Base-by-base conservation (phyloP, 2,113 vertebrate species). In the Suricata suricatta region DNA sequence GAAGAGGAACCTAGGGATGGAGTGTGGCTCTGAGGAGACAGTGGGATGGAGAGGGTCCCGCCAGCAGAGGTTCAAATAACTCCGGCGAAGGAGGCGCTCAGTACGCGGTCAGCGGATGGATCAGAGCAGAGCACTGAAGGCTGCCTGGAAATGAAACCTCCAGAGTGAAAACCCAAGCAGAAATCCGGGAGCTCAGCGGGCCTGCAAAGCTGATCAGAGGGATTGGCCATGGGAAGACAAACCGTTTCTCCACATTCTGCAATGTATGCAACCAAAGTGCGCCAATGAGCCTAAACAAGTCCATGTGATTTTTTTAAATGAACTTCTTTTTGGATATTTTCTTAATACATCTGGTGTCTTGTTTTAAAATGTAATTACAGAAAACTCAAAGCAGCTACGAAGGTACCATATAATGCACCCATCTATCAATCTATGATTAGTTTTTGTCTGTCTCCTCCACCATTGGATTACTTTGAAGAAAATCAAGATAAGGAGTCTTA, bases 331-430 rank as follows among this genome's bases (percentile, higher is more conserved):
- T 50, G 23, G 44, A 27, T 72, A 23, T 57, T 89, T 72, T 81
- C 64, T 66, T 50, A n/a, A 79, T 66, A 88, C 1, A 44, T 14
- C 7, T 23, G 52, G 14, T 57, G 50, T 71, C 35, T 95, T 79
- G 41, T 93, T 97, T 96, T 82, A 60, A 88, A 92, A 35, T 88
- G 35, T 72, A 66, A 77, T 76, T 89, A 90, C 3, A 76, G 38
- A 92, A 66, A 69, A 52, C 41, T 84, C 74, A 77, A 92, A 97
- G 83, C 50, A 89, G 27, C 21, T 52, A 82, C 71, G 79, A 63
- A 91, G 93, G 11, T 66, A 35, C 57, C 57, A 60, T 60, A 60
- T 23, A 60, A 60, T 1, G 31, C 27, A 14, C 57, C 54, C 54
- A 35, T 72, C 68, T 54, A 23, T 72, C 50, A 38, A 19, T n/a